A percentile compares a stretch with the other conserved stretches of the same genome.
phyloP scores from a whole-genome alignment of 2,113 vertebrate genomes.

The western clawed frog (Xenopus tropicalis) region UCB_Xtro_10.0 CM004445.2:113450501-113451000 shows the following conservation, averaged over 20 bases:
- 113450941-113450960: not conserved
- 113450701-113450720: constrained; percentile 78
- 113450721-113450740: constrained; percentile 74
- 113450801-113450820: constrained; percentile 12
- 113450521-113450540: constrained; percentile 86
- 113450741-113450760: constrained; percentile 56
- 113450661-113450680: constrained; percentile 69
- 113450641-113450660: constrained; percentile 82
- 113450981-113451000: not conserved
- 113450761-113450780: constrained; percentile 63
- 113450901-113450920: not conserved
- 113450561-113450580: constrained; percentile 78
- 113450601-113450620: constrained; percentile 85
- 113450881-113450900: constrained; percentile 25
- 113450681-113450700: constrained; percentile 72
- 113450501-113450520: constrained; percentile 88
- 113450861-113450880: not conserved
- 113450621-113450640: constrained; percentile 85
- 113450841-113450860: constrained; percentile 36
- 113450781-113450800: constrained; percentile 37
- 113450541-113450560: constrained; percentile 83
- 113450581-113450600: constrained; percentile 82
- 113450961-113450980: not conserved
- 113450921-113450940: not conserved
- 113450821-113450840: constrained; percentile 25